A percentile compares a stretch with the other conserved stretches of the same genome.
phyloP scores from a whole-genome alignment of 2,113 vertebrate genomes.

The Platysternon megacephalum region DNA sequence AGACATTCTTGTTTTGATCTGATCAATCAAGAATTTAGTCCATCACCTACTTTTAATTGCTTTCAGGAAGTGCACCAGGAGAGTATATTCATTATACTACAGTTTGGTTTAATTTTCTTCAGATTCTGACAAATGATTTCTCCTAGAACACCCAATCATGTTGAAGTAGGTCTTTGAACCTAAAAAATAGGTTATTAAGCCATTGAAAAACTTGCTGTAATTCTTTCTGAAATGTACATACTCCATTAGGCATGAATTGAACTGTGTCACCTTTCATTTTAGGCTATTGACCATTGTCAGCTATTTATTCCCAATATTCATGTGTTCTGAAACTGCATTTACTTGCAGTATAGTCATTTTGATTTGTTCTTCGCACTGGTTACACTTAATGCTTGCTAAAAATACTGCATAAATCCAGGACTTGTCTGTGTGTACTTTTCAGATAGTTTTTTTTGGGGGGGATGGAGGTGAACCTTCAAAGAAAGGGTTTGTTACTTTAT shows the following conservation, averaged over 20 bases:
- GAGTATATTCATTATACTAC: neutral
- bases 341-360: constrained; percentile 12
- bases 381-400: neutral
- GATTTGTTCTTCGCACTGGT: neutral
- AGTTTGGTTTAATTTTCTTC: neutral
- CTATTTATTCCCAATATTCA: neutral
- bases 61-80: neutral
- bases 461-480: neutral
- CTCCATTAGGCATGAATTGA: neutral
- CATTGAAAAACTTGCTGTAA: neutral
- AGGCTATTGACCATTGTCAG: neutral
- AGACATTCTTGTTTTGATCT: neutral
- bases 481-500: neutral
- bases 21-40: constrained; percentile 7
- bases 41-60: constrained; percentile 13
- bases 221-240: neutral
- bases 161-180: neutral
- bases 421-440: neutral
- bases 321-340: neutral
- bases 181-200: neutral
- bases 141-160: neutral
- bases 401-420: neutral
- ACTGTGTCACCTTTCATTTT: neutral
- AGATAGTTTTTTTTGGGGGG: neutral
- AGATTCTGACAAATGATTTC: neutral